Percentiles rank a stretch among this genome's conserved stretches.
Conservation (phyloP, 30 jellyfish, hydroid and myxozoan species). For the Mastigias papua region DNA sequence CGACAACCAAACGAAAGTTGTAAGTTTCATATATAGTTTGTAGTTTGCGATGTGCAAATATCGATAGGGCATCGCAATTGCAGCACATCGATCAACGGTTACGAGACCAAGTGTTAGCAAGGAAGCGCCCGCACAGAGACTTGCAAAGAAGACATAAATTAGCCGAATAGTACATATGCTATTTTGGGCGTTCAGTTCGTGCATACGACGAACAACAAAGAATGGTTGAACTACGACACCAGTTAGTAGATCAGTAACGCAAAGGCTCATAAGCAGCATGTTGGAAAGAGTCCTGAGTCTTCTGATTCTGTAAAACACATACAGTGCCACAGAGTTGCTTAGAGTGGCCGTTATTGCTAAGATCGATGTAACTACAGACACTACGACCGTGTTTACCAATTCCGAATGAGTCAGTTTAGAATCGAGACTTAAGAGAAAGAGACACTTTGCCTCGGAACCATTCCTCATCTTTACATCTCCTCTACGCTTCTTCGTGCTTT, state of each 20-base stretch:
- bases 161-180: conserved; percentile 37
- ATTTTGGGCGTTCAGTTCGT: conserved; percentile 1
- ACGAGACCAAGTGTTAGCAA: conserved; percentile 64
- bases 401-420: not conserved
- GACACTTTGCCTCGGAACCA: not conserved
- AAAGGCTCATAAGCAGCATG: conserved; percentile 54
- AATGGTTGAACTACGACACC: conserved; percentile 69
- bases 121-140: conserved; percentile 73
- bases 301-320: conserved; percentile 30
- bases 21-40: conserved; percentile 1
- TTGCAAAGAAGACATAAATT: conserved; percentile 61
- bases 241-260: conserved; percentile 60
- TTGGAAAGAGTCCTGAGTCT: conserved; percentile 52
- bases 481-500: no score
- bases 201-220: conserved; percentile 52
- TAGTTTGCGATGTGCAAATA: conserved; percentile 5
- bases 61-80: conserved; percentile 66
- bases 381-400: conserved; percentile 38
- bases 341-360: conserved; percentile 42
- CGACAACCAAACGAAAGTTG: conserved; percentile 13
- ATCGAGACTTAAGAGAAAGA: conserved; percentile 14
- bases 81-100: conserved; percentile 61
- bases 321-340: conserved; percentile 50
- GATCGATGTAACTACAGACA: conserved; percentile 37
- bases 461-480: not conserved